Base-by-base conservation (phyloP, 2,113 vertebrate genomes). In the Xiphorhynchus elegans region DNA sequence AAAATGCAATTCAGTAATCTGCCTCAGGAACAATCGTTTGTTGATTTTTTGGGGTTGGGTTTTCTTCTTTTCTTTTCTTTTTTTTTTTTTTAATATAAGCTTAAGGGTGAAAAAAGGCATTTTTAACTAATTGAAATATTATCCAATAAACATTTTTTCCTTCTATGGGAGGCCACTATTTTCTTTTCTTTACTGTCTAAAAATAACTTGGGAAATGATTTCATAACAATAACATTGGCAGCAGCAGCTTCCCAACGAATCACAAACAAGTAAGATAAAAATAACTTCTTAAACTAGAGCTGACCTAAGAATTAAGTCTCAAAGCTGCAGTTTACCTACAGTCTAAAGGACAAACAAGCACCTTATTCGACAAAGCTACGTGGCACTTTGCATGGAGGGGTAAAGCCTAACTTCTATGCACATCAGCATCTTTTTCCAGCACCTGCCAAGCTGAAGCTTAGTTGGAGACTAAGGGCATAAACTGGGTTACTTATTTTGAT, bases 201-300 rank as follows among this genome's bases (percentile, higher is more conserved):
- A 91, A 95, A 93, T 44, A 94, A 73, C 49, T 85, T 39, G 42
- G 58, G 21, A 25, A 91, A 55, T 13, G 23, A 85, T 87, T 92
- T 76, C 62, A 7, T 69, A 87, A 67, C 69, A 92, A 33, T 26
- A 89, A 79, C 23, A 80, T 11, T 56, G 28, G n/a, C 66, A 89
- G 66, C 63, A 49, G 49, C 56, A 91, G 69, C 52, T 84, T 81
- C 70, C 90, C 62, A 81, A 44, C 58, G 85, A 85, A 91, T 50
- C 46, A 84, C 49, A 78, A 90, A 86, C 56, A 81, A 83, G 25
- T 35, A 66, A 89, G n/a, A 87, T 23, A 94, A 94, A 95, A 96
- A 60, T 72, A 62, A 64, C 53, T 68, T 87, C 35, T 44, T 79
- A 58, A 81, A 92, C 79, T 55, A 68, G 49, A 89, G 16, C 28